Percentiles rank a stretch among this genome's conserved stretches.
These are phyloP conservation scores for Caenorhabditis sp. DNA, from an alignment of 2,888 invertebrate genomes.

Conservation along the genomic window DNA sequence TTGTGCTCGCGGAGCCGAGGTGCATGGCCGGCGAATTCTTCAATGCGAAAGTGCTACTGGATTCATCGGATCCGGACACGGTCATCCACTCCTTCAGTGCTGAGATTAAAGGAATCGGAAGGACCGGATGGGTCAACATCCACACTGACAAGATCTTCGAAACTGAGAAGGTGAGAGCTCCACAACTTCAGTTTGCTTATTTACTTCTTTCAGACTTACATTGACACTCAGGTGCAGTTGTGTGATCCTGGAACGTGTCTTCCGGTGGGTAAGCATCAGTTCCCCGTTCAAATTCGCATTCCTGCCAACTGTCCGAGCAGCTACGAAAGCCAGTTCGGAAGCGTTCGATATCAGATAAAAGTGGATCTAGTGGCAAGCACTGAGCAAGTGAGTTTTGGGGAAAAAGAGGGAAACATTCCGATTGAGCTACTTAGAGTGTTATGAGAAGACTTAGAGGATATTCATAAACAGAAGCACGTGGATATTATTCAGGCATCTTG, in stretches of 20 bases:
- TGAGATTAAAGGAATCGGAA: conserved; percentile 66
- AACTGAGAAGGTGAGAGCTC: conserved; percentile 71
- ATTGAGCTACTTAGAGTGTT: conserved; percentile 1
- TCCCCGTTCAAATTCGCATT: conserved; percentile 71
- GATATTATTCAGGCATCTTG: conserved; percentile 68
- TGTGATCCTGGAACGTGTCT: conserved; percentile 66
- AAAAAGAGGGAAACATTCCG: background rate
- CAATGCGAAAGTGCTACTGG: conserved; percentile 73
- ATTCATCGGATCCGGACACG: conserved; percentile 76
- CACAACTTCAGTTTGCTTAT: background rate
- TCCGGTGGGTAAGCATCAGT: conserved; percentile 74
- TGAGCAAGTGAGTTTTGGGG: conserved; percentile 71
- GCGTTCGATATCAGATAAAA: conserved; percentile 74
- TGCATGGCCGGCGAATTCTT: conserved; percentile 75
- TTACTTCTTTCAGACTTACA: conserved; percentile 67
- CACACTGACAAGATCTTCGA: conserved; percentile 79
- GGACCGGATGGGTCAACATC: conserved; percentile 78
- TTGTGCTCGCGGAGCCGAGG: conserved; percentile 71
- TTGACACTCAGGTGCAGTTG: conserved; percentile 64
- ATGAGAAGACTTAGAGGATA: too few relatives aligned
- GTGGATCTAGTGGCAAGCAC: conserved; percentile 70
- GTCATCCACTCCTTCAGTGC: conserved; percentile 65
- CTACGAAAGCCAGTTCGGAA: conserved; percentile 77
- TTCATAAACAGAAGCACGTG: too few relatives aligned
- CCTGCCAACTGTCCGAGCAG: conserved; percentile 71